phyloP scores from a whole-genome alignment of 1,140 invertebrate species.

The Ptiloglossa arizonensis region DNA sequence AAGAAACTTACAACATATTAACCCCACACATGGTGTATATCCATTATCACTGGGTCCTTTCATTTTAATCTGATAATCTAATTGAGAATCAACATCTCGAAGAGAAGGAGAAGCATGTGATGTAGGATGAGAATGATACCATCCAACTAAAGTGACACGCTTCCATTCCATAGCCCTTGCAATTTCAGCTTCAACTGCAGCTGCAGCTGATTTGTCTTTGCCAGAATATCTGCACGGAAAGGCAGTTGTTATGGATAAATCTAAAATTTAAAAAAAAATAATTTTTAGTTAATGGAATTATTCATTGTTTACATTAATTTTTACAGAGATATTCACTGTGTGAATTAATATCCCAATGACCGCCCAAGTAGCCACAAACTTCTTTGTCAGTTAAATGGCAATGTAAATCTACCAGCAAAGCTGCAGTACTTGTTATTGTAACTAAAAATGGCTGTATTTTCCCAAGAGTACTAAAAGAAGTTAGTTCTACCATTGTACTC shows the following conservation, averaged over 20 bases:
- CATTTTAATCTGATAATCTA: slow-evolving; percentile 97
- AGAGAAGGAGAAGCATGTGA: slow-evolving; percentile 94
- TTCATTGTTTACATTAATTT: background rate
- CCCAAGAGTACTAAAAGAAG: slow-evolving; percentile 92
- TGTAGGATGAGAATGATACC: slow-evolving; percentile 98
- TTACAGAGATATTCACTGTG: slow-evolving; percentile 88
- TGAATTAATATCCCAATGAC: slow-evolving; percentile 95
- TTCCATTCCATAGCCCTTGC: slow-evolving; percentile 90
- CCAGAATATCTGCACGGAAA: slow-evolving; percentile 94
- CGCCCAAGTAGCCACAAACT: slow-evolving; percentile 96
- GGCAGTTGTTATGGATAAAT: slow-evolving; percentile 92
- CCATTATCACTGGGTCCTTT: slow-evolving; percentile 93
- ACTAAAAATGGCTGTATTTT: slow-evolving; percentile 96
- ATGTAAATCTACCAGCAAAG: slow-evolving; percentile 95
- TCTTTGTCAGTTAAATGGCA: slow-evolving; percentile 95
- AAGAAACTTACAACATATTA: slow-evolving; percentile 91
- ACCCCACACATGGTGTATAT: slow-evolving; percentile 95
- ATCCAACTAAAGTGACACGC: slow-evolving; percentile 92
- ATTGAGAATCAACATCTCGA: slow-evolving; percentile 94
- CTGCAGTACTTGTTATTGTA: slow-evolving; percentile 93
- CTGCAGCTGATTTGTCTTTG: slow-evolving; percentile 87
- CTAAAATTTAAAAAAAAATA: slow-evolving; percentile 80
- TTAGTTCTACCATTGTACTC: slow-evolving; percentile 93
- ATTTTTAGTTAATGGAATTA: background rate
- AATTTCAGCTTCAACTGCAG: slow-evolving; percentile 91